A percentile compares a stretch with the other conserved stretches of the same genome.
Evolutionary conservation across 2,797 vertebrate genomes (phyloP).

Genomic region (Todus mexicanus): DNA sequence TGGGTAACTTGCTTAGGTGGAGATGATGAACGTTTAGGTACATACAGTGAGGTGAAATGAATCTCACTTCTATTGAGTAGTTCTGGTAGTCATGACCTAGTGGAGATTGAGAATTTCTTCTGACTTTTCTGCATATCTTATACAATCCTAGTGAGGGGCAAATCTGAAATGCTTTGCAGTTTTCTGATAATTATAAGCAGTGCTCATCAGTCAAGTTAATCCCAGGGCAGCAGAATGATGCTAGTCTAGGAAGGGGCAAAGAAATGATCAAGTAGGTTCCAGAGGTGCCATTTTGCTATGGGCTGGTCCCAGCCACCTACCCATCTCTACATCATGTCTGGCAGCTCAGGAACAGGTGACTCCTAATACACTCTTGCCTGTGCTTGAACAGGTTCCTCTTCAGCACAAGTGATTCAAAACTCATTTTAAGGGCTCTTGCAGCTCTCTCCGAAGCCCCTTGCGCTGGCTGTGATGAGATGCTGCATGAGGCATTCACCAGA

Average conservation of each 20-base stretch:
- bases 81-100: background rate
- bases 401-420: background rate
- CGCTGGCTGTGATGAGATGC: background rate
- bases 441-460: background rate
- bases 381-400: background rate
- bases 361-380: background rate
- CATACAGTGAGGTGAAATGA: background rate
- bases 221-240: background rate
- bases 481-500: background rate
- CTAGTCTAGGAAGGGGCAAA: background rate
- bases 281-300: background rate
- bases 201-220: background rate
- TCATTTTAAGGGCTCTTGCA: background rate
- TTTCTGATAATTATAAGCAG: background rate
- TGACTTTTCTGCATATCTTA: background rate
- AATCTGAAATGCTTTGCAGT: background rate
- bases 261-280: background rate
- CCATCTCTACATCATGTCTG: background rate
- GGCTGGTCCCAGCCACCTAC: background rate
- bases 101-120: background rate
- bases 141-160: slow-evolving; percentile 9
- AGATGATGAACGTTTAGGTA: background rate
- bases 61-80: slow-evolving; percentile 19
- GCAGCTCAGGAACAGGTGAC: background rate
- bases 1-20: background rate